Conservation (phyloP, 2,888 invertebrate genomes). For the Rhingia campestris region DNA sequence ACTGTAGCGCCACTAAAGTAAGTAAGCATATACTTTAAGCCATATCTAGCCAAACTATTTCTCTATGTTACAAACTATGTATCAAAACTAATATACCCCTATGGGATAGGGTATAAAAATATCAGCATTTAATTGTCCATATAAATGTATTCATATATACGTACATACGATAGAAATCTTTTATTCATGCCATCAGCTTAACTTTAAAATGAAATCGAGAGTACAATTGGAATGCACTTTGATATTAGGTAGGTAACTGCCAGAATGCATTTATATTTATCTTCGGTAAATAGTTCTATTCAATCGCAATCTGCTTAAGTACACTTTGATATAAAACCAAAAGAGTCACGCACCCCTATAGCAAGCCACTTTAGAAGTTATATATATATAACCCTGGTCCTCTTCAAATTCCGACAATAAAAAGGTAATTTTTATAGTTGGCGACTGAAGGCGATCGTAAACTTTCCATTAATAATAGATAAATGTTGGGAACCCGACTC, state of each 20-base stretch:
- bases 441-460: constrained; percentile 62
- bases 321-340: constrained; percentile 29
- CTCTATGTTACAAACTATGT: too few species aligned
- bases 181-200: too few species aligned
- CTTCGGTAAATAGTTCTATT: not conserved
- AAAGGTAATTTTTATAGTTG: constrained; percentile 63
- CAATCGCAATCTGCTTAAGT: constrained; percentile 33
- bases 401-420: constrained; percentile 49
- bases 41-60: too few species aligned
- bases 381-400: constrained; percentile 13
- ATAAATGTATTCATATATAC: too few species aligned
- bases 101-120: too few species aligned
- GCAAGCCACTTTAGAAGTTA: not conserved
- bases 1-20: too few species aligned
- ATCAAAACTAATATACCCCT: too few species aligned
- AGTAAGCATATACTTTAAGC: too few species aligned
- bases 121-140: too few species aligned
- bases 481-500: constrained; percentile 62
- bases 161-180: too few species aligned
- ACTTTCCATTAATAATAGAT: constrained; percentile 74
- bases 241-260: too few species aligned
- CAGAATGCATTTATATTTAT: constrained; percentile 13
- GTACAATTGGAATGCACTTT: not conserved
- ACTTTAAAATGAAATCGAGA: too few species aligned
- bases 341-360: constrained; percentile 30